Conservation (phyloP, 2,113 vertebrate species). For the Phocoena phocoena region DNA sequence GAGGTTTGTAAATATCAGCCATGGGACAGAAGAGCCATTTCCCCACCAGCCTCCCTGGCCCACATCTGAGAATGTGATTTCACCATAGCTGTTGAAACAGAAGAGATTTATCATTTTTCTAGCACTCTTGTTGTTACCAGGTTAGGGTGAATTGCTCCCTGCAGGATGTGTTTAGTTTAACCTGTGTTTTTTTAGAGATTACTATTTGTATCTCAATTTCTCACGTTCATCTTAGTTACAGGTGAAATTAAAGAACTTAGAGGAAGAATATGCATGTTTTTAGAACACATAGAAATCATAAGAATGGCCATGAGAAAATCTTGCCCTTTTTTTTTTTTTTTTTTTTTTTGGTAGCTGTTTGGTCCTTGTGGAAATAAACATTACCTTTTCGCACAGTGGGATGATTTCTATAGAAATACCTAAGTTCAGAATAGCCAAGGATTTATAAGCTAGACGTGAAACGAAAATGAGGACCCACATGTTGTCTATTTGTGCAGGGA, state of each 20-base stretch:
- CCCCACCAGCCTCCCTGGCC: background rate
- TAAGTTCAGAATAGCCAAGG: background rate
- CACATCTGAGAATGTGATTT: background rate
- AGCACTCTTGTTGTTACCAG: background rate
- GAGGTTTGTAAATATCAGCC: background rate
- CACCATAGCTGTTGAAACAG: background rate
- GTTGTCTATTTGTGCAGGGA: background rate
- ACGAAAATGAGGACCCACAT: background rate
- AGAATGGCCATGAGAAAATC: background rate
- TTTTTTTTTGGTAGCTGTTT: background rate
- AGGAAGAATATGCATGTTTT: background rate
- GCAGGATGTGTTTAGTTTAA: constrained; percentile 10
- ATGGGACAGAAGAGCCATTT: background rate
- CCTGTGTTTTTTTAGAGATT: constrained; percentile 12
- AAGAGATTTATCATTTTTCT: background rate
- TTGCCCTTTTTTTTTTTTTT: background rate
- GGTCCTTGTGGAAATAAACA: background rate
- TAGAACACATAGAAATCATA: background rate
- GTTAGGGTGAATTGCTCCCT: background rate
- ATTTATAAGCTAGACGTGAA: background rate
- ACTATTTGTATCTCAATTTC: background rate
- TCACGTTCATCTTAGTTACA: constrained; percentile 30
- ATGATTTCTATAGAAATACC: background rate
- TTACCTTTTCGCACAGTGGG: background rate
- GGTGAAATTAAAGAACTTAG: background rate